Evolutionary conservation across 2,888 invertebrate genomes (phyloP).

Genomic region (Nephrotoma appendiculata): DNA sequence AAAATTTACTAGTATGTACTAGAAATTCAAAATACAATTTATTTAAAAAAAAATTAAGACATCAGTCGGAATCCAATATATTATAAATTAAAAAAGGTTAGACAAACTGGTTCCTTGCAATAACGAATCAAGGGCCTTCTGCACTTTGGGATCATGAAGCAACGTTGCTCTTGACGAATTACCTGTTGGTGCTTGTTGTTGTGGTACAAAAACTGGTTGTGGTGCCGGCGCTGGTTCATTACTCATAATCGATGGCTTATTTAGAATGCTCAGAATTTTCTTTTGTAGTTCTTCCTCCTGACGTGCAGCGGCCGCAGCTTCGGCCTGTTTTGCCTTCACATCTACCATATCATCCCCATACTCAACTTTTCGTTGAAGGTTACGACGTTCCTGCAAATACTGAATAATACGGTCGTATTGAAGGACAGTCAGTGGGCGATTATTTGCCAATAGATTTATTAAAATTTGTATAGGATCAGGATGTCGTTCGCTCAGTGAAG

Average conservation of each 20-base stretch:
- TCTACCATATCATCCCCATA: conserved; percentile 42
- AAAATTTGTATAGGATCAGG: conserved; percentile 54
- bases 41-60: neutral
- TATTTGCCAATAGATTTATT: conserved; percentile 69
- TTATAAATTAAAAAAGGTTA: neutral
- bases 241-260: conserved; percentile 27
- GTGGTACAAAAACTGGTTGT: conserved; percentile 18
- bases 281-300: conserved; percentile 32
- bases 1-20: too few relatives aligned
- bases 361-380: conserved; percentile 60
- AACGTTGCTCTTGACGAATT: conserved; percentile 39
- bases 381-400: conserved; percentile 57
- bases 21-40: neutral
- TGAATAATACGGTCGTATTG: conserved; percentile 66
- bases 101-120: conserved; percentile 17
- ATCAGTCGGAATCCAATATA: neutral
- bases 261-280: conserved; percentile 29
- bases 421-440: conserved; percentile 55
- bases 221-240: conserved; percentile 8
- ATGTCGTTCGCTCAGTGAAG: conserved; percentile 34
- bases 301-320: conserved; percentile 8
- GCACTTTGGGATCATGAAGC: conserved; percentile 62
- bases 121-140: conserved; percentile 62
- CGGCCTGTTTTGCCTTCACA: conserved; percentile 14
- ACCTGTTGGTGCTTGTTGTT: conserved; percentile 18